These are phyloP conservation scores for Micromys minutus DNA, from an alignment of 2,113 vertebrate species.

Conservation along the genomic window DNA sequence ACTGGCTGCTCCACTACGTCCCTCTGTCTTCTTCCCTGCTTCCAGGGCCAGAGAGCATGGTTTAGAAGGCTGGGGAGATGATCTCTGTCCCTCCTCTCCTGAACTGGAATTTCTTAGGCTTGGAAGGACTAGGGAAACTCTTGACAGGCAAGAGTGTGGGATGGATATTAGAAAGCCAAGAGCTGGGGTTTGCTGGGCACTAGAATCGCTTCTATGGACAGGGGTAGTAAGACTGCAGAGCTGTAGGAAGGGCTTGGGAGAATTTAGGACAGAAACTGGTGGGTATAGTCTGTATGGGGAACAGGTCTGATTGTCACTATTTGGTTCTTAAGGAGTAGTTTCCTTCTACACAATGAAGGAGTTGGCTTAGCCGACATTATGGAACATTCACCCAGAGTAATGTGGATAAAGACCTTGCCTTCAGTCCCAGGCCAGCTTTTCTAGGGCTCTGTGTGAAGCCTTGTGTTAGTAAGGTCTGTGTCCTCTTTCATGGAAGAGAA, in stretches of 20 bases:
- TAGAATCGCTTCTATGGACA: not conserved
- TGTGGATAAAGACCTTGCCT: not conserved
- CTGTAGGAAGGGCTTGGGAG: not conserved
- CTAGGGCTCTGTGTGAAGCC: not conserved
- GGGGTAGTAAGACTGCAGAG: not conserved
- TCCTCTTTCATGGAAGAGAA: not conserved
- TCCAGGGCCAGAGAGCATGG: not conserved
- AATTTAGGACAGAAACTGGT: not conserved
- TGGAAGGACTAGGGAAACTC: not conserved
- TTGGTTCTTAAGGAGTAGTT: rapidly evolving
- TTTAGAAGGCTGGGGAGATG: not conserved
- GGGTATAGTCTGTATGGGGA: not conserved
- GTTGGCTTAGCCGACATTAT: no score
- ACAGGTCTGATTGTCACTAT: rapidly evolving
- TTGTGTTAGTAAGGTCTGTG: not conserved
- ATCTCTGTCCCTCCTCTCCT: not conserved
- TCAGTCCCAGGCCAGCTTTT: no score
- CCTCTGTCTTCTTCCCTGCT: no score
- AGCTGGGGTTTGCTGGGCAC: not conserved
- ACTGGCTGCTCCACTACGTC: not conserved
- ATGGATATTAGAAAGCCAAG: not conserved
- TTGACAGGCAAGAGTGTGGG: not conserved
- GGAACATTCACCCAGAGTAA: not conserved
- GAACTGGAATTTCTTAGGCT: not conserved
- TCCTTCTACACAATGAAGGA: not conserved